phyloP scores from a whole-genome alignment of 1,140 invertebrate genomes.

The Papilio polytes region DNA sequence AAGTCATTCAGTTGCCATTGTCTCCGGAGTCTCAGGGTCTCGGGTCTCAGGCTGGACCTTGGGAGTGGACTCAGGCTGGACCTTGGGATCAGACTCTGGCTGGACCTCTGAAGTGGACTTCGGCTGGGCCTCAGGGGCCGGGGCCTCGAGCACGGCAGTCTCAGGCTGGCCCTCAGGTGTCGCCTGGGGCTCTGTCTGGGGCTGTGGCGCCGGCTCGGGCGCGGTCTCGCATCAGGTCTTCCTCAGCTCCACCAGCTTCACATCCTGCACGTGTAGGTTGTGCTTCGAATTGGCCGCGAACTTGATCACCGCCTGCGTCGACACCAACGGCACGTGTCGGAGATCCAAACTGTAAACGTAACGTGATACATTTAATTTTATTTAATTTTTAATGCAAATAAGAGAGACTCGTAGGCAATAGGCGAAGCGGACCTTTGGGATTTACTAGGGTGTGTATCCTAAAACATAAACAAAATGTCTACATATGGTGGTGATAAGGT shows the following conservation, averaged over 20 bases:
- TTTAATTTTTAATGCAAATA: no score
- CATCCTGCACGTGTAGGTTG: constrained; percentile 89
- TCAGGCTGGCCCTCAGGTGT: constrained; percentile 32
- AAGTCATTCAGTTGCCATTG: constrained; percentile 33
- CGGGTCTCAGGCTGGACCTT: no score
- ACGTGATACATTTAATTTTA: background rate
- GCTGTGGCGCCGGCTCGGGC: constrained; percentile 35
- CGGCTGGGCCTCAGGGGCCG: constrained; percentile 11
- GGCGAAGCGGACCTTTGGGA: no score
- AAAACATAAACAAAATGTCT: no score
- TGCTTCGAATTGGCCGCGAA: constrained; percentile 91
- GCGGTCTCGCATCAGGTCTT: constrained; percentile 72
- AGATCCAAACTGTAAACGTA: constrained; percentile 86
- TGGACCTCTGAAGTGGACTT: constrained; percentile 31
- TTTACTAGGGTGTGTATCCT: no score
- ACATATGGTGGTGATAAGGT: no score
- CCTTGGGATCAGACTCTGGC: background rate
- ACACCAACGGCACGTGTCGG: constrained; percentile 90
- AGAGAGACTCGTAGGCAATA: no score
- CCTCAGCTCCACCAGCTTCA: constrained; percentile 88
- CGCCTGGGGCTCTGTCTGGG: constrained; percentile 38
- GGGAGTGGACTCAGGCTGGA: background rate
- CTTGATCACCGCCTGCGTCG: constrained; percentile 90
- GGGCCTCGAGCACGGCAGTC: background rate
- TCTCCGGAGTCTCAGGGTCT: background rate